phyloP scores from a whole-genome alignment of 2,113 vertebrate genomes.

The Hippocampus mohnikei region DNA sequence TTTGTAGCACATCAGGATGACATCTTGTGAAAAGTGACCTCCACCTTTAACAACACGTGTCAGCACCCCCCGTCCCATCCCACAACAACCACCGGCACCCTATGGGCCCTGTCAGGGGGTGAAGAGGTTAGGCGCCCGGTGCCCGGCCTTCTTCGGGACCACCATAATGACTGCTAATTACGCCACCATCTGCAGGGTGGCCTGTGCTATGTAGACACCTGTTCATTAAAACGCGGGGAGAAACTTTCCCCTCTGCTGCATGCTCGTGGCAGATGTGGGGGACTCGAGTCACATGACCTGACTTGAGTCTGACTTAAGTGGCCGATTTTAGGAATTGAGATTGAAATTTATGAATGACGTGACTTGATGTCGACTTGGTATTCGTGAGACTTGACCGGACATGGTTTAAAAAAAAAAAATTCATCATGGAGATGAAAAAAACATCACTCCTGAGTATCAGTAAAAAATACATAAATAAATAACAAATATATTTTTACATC shows the following conservation, averaged over 20 bases:
- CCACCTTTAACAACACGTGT: conserved; percentile 72
- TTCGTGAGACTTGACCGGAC: too few relatives aligned
- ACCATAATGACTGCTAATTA: conserved; percentile 77
- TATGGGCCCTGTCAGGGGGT: conserved; percentile 62
- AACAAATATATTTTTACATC: too few relatives aligned
- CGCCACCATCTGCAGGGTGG: conserved; percentile 71
- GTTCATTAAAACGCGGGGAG: conserved; percentile 68
- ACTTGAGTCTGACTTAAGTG: neutral
- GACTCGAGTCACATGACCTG: neutral
- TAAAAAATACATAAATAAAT: too few relatives aligned
- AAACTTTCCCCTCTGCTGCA: conserved; percentile 50
- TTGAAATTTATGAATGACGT: neutral
- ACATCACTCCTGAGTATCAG: too few relatives aligned
- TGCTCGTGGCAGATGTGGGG: neutral
- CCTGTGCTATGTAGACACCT: conserved; percentile 77
- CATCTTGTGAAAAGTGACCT: conserved; percentile 67
- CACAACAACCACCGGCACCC: conserved; percentile 22
- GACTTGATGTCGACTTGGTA: too few relatives aligned
- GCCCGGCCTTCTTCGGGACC: conserved; percentile 62
- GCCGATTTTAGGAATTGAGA: neutral
- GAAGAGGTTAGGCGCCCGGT: conserved; percentile 71
- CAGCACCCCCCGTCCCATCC: conserved; percentile 34
- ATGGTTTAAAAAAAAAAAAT: too few relatives aligned
- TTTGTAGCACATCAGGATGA: conserved; percentile 69
- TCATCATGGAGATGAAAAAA: too few relatives aligned